Percentiles rank a stretch among this genome's conserved stretches.
Evolutionary conservation across 2,797 vertebrate genomes (phyloP).

Genomic region (Podargus strigoides): DNA sequence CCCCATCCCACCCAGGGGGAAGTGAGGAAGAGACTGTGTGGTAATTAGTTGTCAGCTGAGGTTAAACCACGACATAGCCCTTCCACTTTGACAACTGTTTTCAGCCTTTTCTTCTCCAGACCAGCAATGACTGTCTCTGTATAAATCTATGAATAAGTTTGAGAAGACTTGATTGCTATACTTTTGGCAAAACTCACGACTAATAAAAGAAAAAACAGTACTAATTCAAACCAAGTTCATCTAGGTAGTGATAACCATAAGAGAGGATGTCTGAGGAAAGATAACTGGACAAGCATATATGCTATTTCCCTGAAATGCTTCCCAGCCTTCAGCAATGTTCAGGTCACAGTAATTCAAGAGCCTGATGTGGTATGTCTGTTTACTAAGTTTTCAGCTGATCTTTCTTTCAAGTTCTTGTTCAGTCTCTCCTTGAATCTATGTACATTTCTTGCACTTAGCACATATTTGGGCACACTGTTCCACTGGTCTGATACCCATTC

Average conservation of each 20-base stretch:
- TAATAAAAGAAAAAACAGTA: not conserved
- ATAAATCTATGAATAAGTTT: not conserved
- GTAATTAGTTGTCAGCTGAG: too few relatives aligned
- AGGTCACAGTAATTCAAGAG: not conserved
- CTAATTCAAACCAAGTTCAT: not conserved
- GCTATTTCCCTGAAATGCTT: not conserved
- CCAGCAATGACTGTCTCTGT: not conserved
- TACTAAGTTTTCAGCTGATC: not conserved
- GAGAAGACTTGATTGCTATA: not conserved
- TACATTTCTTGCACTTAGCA: not conserved
- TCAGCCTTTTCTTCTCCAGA: not conserved
- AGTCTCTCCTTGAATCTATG: not conserved
- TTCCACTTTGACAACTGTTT: not conserved
- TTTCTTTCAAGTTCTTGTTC: not conserved
- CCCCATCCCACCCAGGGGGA: too few relatives aligned
- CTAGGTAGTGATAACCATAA: not conserved
- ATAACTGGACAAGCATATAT: not conserved
- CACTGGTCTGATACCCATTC: not conserved
- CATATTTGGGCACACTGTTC: not conserved
- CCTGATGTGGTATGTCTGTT: not conserved
- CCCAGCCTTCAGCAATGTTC: not conserved
- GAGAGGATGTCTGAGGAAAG: not conserved
- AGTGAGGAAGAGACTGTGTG: too few relatives aligned
- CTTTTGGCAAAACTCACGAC: not conserved
- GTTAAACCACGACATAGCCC: too few relatives aligned